Percentiles rank a stretch among this genome's conserved stretches.
Evolutionary conservation across 2,888 invertebrate genomes (phyloP).

Genomic region (Melinopterus prodromus): DNA sequence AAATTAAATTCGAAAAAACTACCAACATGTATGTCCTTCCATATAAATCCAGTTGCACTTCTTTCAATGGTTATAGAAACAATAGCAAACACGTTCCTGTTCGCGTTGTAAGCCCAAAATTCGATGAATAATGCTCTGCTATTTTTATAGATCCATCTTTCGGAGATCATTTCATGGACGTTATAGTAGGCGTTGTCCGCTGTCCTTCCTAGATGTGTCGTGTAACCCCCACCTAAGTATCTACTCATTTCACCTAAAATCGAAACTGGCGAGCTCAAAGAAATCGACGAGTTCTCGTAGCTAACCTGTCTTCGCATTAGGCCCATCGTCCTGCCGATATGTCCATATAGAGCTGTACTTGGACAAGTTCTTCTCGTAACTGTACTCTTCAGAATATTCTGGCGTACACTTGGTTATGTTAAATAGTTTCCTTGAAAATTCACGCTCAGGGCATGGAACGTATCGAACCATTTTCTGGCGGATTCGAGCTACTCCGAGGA

Average conservation of each 20-base stretch:
- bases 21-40: conserved; percentile 31
- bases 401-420: conserved; percentile 38
- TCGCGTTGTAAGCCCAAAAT: conserved; percentile 44
- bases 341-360: conserved; percentile 24
- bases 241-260: conserved; percentile 21
- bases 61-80: conserved; percentile 42
- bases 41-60: conserved; percentile 34
- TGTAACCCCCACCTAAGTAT: conserved; percentile 44
- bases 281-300: not conserved
- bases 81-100: conserved; percentile 42
- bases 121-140: conserved; percentile 43
- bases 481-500: conserved; percentile 43
- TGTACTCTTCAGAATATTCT: conserved; percentile 31
- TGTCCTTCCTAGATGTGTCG: conserved; percentile 39
- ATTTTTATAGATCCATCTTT: conserved; percentile 41
- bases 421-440: conserved; percentile 18
- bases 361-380: conserved; percentile 12
- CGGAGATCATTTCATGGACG: conserved; percentile 35
- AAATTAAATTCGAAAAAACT: not conserved
- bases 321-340: not conserved
- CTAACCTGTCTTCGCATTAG: not conserved
- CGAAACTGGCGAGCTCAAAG: too few relatives aligned
- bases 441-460: conserved; percentile 34
- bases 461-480: conserved; percentile 40
- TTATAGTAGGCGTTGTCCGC: conserved; percentile 40